These are phyloP conservation scores for Nasonia vitripennis DNA, from an alignment of 1,140 invertebrate genomes.

Conservation along the genomic window DNA sequence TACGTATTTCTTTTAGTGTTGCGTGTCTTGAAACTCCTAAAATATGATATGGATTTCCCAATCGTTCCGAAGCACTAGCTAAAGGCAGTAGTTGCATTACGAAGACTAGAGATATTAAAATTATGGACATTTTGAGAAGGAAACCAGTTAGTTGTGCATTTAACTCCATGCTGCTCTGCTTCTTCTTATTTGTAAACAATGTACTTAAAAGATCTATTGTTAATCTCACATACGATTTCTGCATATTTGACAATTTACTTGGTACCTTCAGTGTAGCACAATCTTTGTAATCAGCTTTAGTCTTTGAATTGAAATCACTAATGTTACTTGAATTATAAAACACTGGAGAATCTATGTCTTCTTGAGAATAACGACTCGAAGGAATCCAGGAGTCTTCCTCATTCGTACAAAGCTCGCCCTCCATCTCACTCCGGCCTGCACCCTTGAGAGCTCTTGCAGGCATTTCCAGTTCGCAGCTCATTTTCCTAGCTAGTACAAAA, in stretches of 20 bases:
- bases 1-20: constrained; percentile 86
- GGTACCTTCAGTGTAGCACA: background rate
- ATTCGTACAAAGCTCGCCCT: background rate
- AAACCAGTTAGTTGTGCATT: background rate
- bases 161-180: background rate
- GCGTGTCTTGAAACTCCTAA: constrained; percentile 86
- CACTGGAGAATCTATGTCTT: background rate
- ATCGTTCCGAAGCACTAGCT: constrained; percentile 66
- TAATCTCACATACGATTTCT: background rate
- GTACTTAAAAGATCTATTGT: background rate
- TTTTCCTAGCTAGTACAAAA: background rate
- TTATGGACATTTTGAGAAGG: background rate
- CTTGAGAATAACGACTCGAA: background rate
- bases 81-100: constrained; percentile 28
- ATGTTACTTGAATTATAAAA: background rate
- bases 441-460: background rate
- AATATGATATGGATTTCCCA: constrained; percentile 90
- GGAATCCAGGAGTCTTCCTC: background rate
- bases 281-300: background rate
- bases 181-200: background rate
- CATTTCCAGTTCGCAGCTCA: background rate
- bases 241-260: background rate
- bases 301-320: background rate
- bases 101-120: constrained; percentile 17
- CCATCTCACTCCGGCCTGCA: background rate